These are phyloP conservation scores for Nowickia ferox DNA, from an alignment of 2,888 invertebrate genomes.

Conservation along the genomic window DNA sequence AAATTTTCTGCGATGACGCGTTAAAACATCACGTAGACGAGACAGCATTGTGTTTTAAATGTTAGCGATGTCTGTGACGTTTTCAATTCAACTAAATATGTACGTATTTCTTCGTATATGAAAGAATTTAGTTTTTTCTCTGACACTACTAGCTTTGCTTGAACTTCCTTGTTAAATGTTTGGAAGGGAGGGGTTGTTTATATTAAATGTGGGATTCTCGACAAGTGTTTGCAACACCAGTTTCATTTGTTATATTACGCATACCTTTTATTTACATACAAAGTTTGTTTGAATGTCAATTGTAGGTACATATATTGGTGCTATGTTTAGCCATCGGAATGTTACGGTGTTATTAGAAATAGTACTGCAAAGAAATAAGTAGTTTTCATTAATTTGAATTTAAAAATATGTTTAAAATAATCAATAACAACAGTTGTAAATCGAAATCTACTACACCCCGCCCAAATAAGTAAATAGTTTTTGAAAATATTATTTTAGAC, in stretches of 20 bases:
- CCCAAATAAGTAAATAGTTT: too few species aligned
- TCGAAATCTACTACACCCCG: neutral
- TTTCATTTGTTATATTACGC: constrained; percentile 40
- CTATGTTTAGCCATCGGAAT: constrained; percentile 60
- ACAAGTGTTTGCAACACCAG: constrained; percentile 74
- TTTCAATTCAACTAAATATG: constrained; percentile 38
- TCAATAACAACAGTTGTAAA: constrained; percentile 40
- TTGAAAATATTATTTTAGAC: too few species aligned
- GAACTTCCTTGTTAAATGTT: constrained; percentile 32
- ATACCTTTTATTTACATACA: neutral
- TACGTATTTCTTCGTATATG: neutral
- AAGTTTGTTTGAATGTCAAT: constrained; percentile 28
- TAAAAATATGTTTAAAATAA: constrained; percentile 29
- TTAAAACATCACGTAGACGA: constrained; percentile 89
- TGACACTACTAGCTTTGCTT: constrained; percentile 17
- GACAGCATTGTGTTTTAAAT: constrained; percentile 87
- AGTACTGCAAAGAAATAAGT: constrained; percentile 60
- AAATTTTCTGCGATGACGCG: constrained; percentile 93
- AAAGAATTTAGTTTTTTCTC: constrained; percentile 21
- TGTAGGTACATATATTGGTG: constrained; percentile 3
- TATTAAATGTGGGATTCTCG: constrained; percentile 74
- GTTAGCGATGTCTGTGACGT: constrained; percentile 30
- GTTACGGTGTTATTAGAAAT: constrained; percentile 45
- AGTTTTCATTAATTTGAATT: constrained; percentile 29
- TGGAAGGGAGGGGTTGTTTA: constrained; percentile 37